Evolutionary conservation across 2,888 invertebrate species (phyloP), one percentile per base, ranked within the genome.

Genomic region (Pilophorus perplexus): DNA sequence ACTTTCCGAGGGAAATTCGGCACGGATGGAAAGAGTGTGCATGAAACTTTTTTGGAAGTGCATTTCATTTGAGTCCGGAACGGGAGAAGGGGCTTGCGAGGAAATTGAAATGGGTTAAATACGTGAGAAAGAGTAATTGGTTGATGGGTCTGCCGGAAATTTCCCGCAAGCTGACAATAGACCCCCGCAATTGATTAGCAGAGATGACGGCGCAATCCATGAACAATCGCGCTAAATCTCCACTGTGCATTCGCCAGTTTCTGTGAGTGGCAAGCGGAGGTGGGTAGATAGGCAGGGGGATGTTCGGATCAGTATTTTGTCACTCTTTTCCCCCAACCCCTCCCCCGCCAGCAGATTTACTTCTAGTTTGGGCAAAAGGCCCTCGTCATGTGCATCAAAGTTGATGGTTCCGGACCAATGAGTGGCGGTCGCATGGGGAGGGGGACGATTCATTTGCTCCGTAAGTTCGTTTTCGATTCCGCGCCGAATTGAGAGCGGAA

Each of bases 91-190:
- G 55, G 38, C 44, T 22, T 27, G 59, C 28, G 27, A 40, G 59
- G 44, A 44, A 59, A 59, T 59, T 59, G 59, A 59, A 59, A 59
- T 59, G 59, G 59, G 59, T 59, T 59, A 59, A 59, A 59, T 59
- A 59, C 42, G 59, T 59, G 59, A 59, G 59, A 59, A 59, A 59
- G 59, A 59, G 59, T 59, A 59, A 59, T 59, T 59, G 59, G 59
- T 59, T 59, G 59, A 59, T 59, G 59, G 59, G 59, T 42, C 59
- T 59, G 59, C 59, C 59, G 59, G 59, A 59, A 59, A 59, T 59
- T 59, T 59, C 59, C 59, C 42, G 59, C 59, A 40, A 40, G 44
- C 59, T 59, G 59, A 59, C 59, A 59, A 59, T 59, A 59, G 42
- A 59, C 23, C 23, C 59, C 42, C 59, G 59, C 59, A 59, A 59